Evolutionary conservation across 2,797 vertebrate genomes (phyloP).

Genomic region (Oreochromis mossambicus): DNA sequence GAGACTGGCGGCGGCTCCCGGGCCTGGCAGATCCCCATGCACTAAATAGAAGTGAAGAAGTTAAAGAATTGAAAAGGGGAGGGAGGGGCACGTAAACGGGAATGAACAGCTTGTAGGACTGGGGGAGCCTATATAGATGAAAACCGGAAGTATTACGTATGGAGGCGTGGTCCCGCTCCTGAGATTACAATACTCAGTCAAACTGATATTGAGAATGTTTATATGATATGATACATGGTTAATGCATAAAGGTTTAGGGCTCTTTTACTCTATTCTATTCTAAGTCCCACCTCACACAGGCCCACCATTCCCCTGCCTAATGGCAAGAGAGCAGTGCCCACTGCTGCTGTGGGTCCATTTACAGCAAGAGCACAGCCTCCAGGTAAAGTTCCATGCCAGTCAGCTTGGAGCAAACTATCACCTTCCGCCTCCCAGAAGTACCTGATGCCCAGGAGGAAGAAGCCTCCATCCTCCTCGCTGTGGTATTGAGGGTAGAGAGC

Average conservation of each 20-base stretch:
- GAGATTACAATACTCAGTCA: no score
- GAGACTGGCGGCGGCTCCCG: background rate
- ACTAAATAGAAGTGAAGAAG: no score
- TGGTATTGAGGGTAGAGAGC: background rate
- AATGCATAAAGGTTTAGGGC: no score
- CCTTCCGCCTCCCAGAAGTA: background rate
- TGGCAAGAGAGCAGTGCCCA: background rate
- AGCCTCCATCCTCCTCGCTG: background rate
- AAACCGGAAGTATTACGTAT: no score
- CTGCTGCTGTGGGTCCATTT: background rate
- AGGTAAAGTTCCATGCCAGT: background rate
- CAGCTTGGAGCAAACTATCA: background rate
- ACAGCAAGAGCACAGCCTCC: background rate
- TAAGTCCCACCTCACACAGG: background rate
- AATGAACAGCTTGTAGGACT: no score
- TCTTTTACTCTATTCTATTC: no score
- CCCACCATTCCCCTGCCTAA: background rate
- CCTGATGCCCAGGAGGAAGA: background rate
- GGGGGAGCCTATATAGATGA: no score
- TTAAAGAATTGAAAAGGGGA: no score
- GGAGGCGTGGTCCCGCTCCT: no score
- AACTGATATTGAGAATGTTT: no score
- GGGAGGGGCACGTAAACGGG: no score
- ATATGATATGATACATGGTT: no score
- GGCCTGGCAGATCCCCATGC: background rate